These are phyloP conservation scores for Chrysolina haemoptera DNA, from an alignment of 2,888 invertebrate species.

Conservation along the genomic window DNA sequence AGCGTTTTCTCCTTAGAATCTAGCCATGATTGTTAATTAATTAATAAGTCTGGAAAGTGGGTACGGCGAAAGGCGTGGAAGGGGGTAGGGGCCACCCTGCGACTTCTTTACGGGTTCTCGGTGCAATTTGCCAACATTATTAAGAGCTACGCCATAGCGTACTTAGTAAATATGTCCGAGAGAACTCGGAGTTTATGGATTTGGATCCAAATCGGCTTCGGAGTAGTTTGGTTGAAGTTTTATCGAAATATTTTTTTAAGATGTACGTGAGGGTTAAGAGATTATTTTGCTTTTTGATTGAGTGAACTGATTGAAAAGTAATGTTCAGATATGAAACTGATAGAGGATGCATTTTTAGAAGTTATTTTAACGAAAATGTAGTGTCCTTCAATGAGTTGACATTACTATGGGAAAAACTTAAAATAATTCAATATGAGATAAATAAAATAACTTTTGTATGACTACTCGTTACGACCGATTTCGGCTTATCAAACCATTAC, in stretches of 20 bases:
- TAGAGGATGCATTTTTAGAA: too few relatives aligned
- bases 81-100: conserved; percentile 30
- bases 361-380: too few relatives aligned
- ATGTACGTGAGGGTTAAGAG: neutral
- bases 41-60: conserved; percentile 65
- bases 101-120: conserved; percentile 64
- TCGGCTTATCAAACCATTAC: too few relatives aligned
- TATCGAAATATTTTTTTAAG: neutral
- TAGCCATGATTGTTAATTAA: conserved; percentile 70
- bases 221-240: neutral
- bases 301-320: too few relatives aligned
- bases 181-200: conserved; percentile 55
- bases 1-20: conserved; percentile 63
- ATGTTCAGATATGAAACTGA: too few relatives aligned
- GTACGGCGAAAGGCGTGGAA: conserved; percentile 18
- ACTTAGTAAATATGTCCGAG: conserved; percentile 69
- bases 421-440: too few relatives aligned
- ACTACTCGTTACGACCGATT: too few relatives aligned
- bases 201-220: conserved; percentile 4
- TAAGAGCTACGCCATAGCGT: conserved; percentile 65
- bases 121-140: conserved; percentile 70
- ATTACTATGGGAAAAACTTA: too few relatives aligned
- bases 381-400: too few relatives aligned
- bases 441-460: too few relatives aligned
- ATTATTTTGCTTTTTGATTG: neutral